Base-by-base conservation (phyloP, 2,888 invertebrate species). In the Pasiphila rectangulata region DNA sequence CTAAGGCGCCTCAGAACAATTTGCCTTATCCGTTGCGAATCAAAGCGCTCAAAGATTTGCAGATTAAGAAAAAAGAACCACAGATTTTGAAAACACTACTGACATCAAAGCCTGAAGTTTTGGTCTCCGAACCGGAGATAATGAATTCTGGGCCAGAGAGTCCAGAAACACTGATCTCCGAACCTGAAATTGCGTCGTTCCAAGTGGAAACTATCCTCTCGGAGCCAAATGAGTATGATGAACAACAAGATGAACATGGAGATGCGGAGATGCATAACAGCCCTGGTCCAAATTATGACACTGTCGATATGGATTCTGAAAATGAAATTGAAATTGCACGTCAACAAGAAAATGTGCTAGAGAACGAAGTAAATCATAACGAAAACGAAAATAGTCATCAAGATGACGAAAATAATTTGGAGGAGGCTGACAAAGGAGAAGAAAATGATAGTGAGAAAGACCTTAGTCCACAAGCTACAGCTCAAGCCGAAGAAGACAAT, bases 121-220 rank as follows among this genome's bases (percentile, higher is more conserved):
- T 88, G 41, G 82, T 89, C 0, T 83, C 89, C 0, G 89, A 89
- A 61, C 89, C 88, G 2, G 89, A 89, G 66, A 87, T 88, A 43
- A 55, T 86, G 23, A 85, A 87, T 61, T 89, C 89, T n/a, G 83
- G 83, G 0, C 88, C 89, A 0, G 89, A 83, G 57, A 89, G 89
- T 56, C 89, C 89, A 0, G 89, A 89, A 61, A 88, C 88, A 5
- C 67, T 89, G 39, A 87, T 89, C 64, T 89, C 89, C 1, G 88
- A 89, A 59, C 89, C 89, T 4, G 89, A 89, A 69, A 84, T 89
- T 35, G 83, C 89, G 6, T 87, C 88, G 10, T 89, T 89, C 54
- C 89, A 89, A 75, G 89, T 89, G 10, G 89, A 89, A 63, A 64
- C 89, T 17, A 88, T 89, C 50, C 63, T 89, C 24, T 80, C 88